Evolutionary conservation across 2,113 vertebrate genomes (phyloP).

Genomic region (Strigops habroptila): DNA sequence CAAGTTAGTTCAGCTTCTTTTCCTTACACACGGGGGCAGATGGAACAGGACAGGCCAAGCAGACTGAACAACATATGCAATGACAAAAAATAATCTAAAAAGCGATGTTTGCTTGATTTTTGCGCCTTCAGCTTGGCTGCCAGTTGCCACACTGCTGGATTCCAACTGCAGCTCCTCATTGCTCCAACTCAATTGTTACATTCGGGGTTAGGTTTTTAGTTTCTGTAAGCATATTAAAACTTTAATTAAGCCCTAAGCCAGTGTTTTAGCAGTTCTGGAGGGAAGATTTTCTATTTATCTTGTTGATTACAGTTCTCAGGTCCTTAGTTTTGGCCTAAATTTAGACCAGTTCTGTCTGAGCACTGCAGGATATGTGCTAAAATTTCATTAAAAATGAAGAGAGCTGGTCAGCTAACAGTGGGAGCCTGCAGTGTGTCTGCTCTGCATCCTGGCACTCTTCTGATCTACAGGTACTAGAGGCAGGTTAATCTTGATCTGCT

Average conservation of each 20-base stretch:
- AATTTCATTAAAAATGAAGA: constrained; percentile 1
- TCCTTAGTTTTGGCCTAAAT: neutral
- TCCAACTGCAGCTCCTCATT: neutral
- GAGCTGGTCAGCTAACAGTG: neutral
- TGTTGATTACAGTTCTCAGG: neutral
- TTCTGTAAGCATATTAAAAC: neutral
- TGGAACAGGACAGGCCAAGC: neutral
- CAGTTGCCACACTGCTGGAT: neutral
- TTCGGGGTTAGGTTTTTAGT: neutral
- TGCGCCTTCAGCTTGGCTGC: neutral
- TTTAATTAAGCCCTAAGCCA: neutral
- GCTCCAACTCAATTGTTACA: neutral
- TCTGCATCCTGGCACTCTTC: neutral
- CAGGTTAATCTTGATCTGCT: neutral
- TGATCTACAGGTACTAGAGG: neutral
- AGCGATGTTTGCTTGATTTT: neutral
- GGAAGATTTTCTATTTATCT: neutral
- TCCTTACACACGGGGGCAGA: neutral
- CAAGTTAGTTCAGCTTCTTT: neutral
- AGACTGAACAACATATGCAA: neutral
- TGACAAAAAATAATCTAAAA: neutral
- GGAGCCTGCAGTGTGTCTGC: neutral
- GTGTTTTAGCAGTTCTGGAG: neutral
- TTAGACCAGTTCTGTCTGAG: neutral
- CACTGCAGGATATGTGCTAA: neutral